Conservation (phyloP, 2,888 invertebrate genomes). For the Sicus ferrugineus region DNA sequence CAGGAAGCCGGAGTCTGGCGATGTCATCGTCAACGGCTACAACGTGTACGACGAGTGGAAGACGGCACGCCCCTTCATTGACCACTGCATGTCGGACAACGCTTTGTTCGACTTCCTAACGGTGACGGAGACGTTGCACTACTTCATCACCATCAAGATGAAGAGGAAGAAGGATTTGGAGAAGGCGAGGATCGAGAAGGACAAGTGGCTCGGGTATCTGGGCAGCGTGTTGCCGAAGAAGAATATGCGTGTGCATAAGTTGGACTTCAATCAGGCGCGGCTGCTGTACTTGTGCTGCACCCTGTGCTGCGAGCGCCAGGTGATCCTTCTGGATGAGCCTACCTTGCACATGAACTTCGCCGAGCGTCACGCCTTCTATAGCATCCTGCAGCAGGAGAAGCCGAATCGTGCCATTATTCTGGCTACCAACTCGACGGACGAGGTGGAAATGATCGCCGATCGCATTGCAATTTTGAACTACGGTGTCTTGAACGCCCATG, state of each 20-base stretch:
- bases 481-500: slow-evolving; percentile 79
- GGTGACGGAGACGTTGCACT: slow-evolving; percentile 80
- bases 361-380: slow-evolving; percentile 80
- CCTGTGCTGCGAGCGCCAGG: slow-evolving; percentile 73
- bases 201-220: slow-evolving; percentile 71
- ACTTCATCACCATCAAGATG: slow-evolving; percentile 76
- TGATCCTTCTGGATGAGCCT: slow-evolving; percentile 56
- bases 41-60: slow-evolving; percentile 70
- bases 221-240: slow-evolving; percentile 70
- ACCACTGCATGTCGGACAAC: slow-evolving; percentile 83
- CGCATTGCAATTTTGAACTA: slow-evolving; percentile 85
- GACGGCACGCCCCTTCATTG: slow-evolving; percentile 71
- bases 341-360: slow-evolving; percentile 71
- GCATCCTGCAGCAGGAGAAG: slow-evolving; percentile 75
- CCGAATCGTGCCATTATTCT: slow-evolving; percentile 78
- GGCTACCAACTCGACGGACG: slow-evolving; percentile 87
- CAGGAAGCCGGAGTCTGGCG: slow-evolving; percentile 71
- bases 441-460: slow-evolving; percentile 84
- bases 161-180: slow-evolving; percentile 57
- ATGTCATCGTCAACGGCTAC: slow-evolving; percentile 70
- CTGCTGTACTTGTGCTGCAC: slow-evolving; percentile 78
- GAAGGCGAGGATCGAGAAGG: slow-evolving; percentile 68
- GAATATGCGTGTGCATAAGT: slow-evolving; percentile 65
- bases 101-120: slow-evolving; percentile 80
- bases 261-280: slow-evolving; percentile 77